Evolutionary conservation across 2,888 invertebrate genomes (phyloP).

Genomic region (Tenthredo scrophulariae): DNA sequence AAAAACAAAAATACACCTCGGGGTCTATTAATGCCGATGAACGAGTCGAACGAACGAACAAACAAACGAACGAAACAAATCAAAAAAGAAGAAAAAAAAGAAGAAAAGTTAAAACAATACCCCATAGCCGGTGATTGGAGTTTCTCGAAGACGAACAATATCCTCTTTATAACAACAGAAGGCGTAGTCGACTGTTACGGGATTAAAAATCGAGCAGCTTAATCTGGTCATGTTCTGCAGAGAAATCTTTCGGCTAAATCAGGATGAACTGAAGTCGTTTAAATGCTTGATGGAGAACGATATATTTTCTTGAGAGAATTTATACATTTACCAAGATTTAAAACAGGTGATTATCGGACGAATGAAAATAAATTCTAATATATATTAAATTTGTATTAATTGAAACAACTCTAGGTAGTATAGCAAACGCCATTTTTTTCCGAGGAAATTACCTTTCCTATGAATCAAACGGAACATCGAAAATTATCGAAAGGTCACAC

Average conservation of each 20-base stretch:
- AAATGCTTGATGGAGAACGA: background rate
- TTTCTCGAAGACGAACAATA: slow-evolving; percentile 34
- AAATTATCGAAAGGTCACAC: no score
- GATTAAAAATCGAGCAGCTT: slow-evolving; percentile 32
- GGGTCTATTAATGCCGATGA: slow-evolving; percentile 38
- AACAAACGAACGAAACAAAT: background rate
- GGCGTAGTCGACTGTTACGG: background rate
- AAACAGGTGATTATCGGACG: background rate
- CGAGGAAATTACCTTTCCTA: background rate
- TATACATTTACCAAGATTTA: background rate
- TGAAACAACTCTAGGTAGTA: background rate
- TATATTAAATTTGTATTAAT: background rate
- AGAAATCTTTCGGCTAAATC: background rate
- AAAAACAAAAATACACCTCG: background rate
- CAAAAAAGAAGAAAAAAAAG: background rate
- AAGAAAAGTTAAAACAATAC: slow-evolving; percentile 21
- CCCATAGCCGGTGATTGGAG: slow-evolving; percentile 32
- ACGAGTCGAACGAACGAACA: background rate
- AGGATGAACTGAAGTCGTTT: background rate
- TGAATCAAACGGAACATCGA: no score
- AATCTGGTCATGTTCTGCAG: slow-evolving; percentile 2
- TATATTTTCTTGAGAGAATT: background rate
- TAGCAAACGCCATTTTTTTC: background rate
- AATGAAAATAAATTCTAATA: background rate
- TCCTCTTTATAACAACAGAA: slow-evolving; percentile 5